Evolutionary conservation across 2,888 invertebrate genomes (phyloP).

Genomic region (Standfussiana lucernea): DNA sequence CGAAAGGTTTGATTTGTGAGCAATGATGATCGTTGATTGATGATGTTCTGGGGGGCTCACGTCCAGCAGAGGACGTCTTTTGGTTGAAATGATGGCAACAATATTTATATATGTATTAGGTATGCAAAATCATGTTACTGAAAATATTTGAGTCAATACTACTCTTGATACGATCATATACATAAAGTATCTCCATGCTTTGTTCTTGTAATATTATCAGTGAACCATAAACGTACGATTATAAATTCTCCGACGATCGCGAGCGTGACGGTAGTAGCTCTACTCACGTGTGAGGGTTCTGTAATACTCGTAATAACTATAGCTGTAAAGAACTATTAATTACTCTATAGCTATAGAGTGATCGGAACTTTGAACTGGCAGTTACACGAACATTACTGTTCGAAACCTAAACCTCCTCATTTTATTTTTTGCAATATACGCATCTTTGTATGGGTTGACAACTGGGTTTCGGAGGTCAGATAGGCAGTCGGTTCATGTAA

Average conservation of each 20-base stretch:
- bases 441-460: neutral
- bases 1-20: neutral
- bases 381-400: neutral
- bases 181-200: neutral
- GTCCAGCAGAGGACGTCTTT: neutral
- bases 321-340: too few species aligned
- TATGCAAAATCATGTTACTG: neutral
- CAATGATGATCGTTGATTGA: neutral
- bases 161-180: neutral
- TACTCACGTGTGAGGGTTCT: slow-evolving; percentile 35
- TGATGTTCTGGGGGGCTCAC: neutral
- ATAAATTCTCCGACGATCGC: slow-evolving; percentile 28
- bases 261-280: slow-evolving; percentile 37
- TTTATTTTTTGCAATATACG: neutral
- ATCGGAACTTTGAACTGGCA: neutral
- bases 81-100: neutral
- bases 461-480: too few species aligned
- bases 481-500: too few species aligned
- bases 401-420: neutral
- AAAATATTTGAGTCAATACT: neutral
- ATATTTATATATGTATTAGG: neutral
- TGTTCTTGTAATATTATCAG: slow-evolving; percentile 13
- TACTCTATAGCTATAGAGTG: neutral
- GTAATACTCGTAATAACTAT: slow-evolving; percentile 24
- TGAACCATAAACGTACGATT: slow-evolving; percentile 46